Base-by-base conservation (phyloP, 2,888 invertebrate genomes). In the Drosophila trichaetosa region DNA sequence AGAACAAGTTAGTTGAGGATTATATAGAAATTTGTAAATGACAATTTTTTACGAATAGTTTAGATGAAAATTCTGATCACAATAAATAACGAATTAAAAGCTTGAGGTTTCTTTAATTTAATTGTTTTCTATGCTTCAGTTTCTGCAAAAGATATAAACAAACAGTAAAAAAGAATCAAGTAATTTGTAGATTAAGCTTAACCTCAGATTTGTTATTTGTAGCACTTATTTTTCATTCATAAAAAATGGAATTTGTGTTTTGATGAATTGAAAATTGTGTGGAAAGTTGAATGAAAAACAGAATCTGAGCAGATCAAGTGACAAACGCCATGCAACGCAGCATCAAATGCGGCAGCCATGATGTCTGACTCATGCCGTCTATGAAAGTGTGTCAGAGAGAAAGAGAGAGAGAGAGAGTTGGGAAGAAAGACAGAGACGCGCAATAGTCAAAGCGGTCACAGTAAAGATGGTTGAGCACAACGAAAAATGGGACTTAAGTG, bases 401-500 rank as follows among this genome's bases (percentile, higher is more conserved):
- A 18, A 4, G 18, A 10, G 24, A 33, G 33, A 11, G 6, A 53
- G 33, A 27, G 24, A 51, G 13, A 27, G 21, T 11, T 33, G 46
- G 13, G 48, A 59, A n/a, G 24, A 31, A 49, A n/a, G 60, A 29
- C 29, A 10, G 29, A 40, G 52, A n/a, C 34, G 53, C n/a, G 31
- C 56, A 62, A 72, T 67, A 49, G 27, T 27, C 2, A 18, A 68
- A 53, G 67, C 57, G 54, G 40, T 33, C 34, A 38, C 11, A 58
- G 52, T 49, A 40, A 82, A 82, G 71, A 83, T 83, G 86, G 81
- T 76, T 72, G 83, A 57, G 21, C 40, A 72, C 64, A 53, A 31
- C 18, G 31, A 33, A 31, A 60, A 59, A 69, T 70, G 59, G 38
- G 52, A 56, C 56, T 46, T 53, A 64, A 78, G 74, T 79, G 79